Conservation (phyloP, 2,113 vertebrate genomes). For the Ptilonorhynchus violaceus region DNA sequence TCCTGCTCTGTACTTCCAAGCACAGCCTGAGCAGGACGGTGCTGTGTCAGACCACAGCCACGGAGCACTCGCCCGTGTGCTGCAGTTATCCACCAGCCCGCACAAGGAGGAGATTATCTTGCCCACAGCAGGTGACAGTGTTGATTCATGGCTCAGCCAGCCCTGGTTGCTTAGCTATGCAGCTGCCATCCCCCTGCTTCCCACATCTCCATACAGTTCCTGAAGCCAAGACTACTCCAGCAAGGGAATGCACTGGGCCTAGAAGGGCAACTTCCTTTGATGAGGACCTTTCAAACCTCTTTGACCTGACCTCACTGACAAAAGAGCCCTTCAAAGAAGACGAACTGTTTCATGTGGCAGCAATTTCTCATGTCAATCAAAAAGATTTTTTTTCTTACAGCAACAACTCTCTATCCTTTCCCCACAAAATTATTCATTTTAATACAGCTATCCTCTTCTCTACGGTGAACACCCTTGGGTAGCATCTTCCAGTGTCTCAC, state of each 20-base stretch:
- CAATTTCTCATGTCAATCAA: conserved; percentile 71
- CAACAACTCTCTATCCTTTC: conserved; percentile 49
- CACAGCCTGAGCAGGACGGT: not conserved
- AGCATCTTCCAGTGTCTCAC: conserved; percentile 42
- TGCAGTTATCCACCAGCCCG: not conserved
- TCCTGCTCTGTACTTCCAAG: not conserved
- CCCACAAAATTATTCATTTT: conserved; percentile 63
- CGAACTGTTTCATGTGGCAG: conserved; percentile 67
- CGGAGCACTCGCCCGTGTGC: rapidly evolving
- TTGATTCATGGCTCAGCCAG: conserved; percentile 45
- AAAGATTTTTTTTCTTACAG: conserved; percentile 58
- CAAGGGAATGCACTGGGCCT: conserved; percentile 51
- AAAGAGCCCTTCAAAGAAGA: conserved; percentile 69
- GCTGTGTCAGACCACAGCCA: rapidly evolving
- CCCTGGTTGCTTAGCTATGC: conserved; percentile 38
- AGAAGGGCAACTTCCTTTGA: conserved; percentile 64
- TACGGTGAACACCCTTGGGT: conserved; percentile 44
- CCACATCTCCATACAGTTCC: conserved; percentile 49
- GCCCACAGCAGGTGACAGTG: conserved; percentile 64
- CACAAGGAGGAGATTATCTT: not conserved
- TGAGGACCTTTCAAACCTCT: conserved; percentile 68
- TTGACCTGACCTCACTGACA: conserved; percentile 68
- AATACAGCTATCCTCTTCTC: conserved; percentile 34
- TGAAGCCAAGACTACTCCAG: conserved; percentile 49
- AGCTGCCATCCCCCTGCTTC: conserved; percentile 37